phyloP scores from a whole-genome alignment of 2,797 vertebrate species.

The Aphelocoma californica region DNA sequence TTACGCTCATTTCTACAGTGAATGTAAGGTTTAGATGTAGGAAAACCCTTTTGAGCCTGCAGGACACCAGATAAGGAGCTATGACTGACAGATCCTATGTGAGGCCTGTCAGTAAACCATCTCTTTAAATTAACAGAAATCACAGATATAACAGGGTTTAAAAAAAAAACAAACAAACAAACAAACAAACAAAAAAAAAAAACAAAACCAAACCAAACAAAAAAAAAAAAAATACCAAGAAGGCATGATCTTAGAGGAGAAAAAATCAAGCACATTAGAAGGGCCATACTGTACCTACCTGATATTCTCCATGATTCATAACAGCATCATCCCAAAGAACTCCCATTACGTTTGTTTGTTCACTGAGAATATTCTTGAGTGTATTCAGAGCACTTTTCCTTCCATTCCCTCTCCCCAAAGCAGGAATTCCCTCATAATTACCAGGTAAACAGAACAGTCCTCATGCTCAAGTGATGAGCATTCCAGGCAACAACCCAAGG shows the following conservation, averaged over 20 bases:
- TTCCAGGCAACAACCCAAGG: not conserved
- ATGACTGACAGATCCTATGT: fast-evolving
- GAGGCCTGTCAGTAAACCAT: not conserved
- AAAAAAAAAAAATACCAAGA: not conserved
- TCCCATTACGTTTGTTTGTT: not conserved
- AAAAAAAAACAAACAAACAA: not conserved
- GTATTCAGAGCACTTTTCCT: not conserved
- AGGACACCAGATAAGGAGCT: not conserved
- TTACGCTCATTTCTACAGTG: not conserved
- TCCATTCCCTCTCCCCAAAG: not conserved
- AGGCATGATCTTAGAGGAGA: not conserved
- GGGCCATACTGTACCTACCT: not conserved
- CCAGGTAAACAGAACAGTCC: not conserved
- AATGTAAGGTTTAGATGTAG: not conserved
- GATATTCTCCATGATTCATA: not conserved
- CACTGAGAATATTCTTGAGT: not conserved
- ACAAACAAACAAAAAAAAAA: not conserved
- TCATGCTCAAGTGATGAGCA: not conserved
- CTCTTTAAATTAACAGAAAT: not conserved
- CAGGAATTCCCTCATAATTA: not conserved
- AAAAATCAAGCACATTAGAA: not conserved
- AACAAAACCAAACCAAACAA: not conserved
- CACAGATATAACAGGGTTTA: not conserved
- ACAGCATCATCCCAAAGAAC: not conserved
- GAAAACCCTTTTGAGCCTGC: not conserved